Evolutionary conservation across 2,113 vertebrate species (phyloP).

Genomic region (Clarias gariepinus): DNA sequence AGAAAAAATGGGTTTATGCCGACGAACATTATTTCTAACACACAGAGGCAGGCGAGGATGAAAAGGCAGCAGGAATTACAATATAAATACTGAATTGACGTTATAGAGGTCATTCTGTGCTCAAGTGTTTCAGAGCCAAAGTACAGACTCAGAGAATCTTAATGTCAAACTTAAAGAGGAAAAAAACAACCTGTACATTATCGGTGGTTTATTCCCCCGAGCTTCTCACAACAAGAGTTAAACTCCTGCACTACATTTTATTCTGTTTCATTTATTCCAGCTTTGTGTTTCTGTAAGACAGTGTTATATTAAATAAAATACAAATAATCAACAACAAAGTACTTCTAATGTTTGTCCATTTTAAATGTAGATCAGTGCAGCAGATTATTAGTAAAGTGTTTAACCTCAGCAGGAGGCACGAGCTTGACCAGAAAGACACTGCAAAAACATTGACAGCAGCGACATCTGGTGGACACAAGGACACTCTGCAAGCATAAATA

Average conservation of each 20-base stretch:
- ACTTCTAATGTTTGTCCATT: background rate
- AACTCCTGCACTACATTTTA: too few relatives aligned
- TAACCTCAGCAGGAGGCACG: background rate
- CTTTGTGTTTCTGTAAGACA: background rate
- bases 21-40: conserved; percentile 50
- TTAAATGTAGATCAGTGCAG: background rate
- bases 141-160: background rate
- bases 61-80: background rate
- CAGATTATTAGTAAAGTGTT: background rate
- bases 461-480: conserved; percentile 65
- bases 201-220: background rate
- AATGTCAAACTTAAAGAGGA: background rate
- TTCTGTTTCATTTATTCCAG: background rate
- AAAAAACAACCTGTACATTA: background rate
- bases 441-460: conserved; percentile 57
- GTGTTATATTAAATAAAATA: background rate
- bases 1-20: conserved; percentile 67
- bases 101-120: background rate
- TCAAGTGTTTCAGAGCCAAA: background rate
- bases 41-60: background rate
- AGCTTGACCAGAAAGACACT: background rate
- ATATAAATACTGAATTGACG: background rate
- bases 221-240: background rate
- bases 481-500: background rate
- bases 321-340: background rate